Base-by-base conservation (phyloP, 2,888 invertebrate genomes). In the Osedax fenrisi region DNA sequence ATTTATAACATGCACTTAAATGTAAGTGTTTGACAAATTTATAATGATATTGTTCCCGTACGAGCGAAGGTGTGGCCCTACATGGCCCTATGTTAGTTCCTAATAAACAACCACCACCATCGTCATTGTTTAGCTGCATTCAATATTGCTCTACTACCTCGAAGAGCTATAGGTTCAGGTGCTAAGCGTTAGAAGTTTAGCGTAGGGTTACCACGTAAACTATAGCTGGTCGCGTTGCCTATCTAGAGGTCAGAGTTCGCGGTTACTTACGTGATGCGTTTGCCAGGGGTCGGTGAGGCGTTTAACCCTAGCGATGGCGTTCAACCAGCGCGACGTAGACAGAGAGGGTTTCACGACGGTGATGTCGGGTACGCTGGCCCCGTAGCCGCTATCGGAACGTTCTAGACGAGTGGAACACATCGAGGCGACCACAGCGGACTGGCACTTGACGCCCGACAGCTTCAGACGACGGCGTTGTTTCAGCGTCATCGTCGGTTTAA, bases 241-340 rank as follows among this genome's bases (percentile, higher is more conserved):
- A 41, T 41, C 10, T 41, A 41, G 41, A 41, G n/a, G n/a, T n/a
- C n/a, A n/a, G n/a, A n/a, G n/a, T n/a, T n/a, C n/a, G n/a, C n/a
- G n/a, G n/a, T 41, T 41, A 10, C 41, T 41, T 10, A 41, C 41
- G 76, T 86, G 85, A 78, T 85, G 86, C 75, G 83, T 81, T 76
- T 84, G 83, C 87, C 87, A 87, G 0, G 87, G 86, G 79, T 87
- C 87, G 59, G 81, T 79, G 79, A 84, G 75, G n/a, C 23, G 23
- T 3, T 56, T 76, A 17, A 78, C 64, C 72, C 76, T 72, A 62
- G 75, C 66, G 23, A 77, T 66, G 3, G 78, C 78, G 10, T 76
- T 75, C 26, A 76, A 75, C 78, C 78, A 78, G 72, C 76, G 76
- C 23, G 72, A 13, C 22, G 74, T 26, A n/a, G 72, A 75, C 71